phyloP scores from a whole-genome alignment of 1,140 invertebrate species.

The Drosophila melanica region DNA sequence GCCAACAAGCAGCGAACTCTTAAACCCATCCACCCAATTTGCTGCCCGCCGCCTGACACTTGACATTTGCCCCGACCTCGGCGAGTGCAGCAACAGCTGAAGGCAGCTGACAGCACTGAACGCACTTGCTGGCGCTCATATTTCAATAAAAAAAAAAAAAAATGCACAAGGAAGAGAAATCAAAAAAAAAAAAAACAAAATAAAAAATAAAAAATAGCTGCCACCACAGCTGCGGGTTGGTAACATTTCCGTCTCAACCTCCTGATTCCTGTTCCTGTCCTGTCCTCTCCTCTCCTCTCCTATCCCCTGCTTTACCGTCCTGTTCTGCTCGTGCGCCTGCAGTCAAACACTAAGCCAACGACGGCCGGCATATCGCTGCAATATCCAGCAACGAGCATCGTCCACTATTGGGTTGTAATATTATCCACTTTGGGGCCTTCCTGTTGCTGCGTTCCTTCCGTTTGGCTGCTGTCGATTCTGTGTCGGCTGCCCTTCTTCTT shows the following conservation, averaged over 20 bases:
- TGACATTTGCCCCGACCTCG: constrained; percentile 55
- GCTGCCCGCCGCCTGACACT: constrained; percentile 47
- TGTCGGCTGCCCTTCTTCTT: constrained; percentile 9
- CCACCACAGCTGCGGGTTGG: constrained; percentile 19
- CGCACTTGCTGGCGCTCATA: constrained; percentile 42
- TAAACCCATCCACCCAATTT: constrained; percentile 26
- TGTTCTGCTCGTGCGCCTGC: constrained; percentile 6
- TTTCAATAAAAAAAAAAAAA: constrained; percentile 71
- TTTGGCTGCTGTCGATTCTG: constrained; percentile 44
- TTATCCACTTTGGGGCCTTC: constrained; percentile 68
- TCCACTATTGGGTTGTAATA: constrained; percentile 52
- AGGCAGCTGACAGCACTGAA: constrained; percentile 32
- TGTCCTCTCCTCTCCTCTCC: background rate
- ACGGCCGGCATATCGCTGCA: constrained; percentile 1
- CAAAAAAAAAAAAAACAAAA: constrained; percentile 39
- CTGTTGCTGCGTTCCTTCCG: constrained; percentile 64
- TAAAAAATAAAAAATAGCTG: constrained; percentile 6
- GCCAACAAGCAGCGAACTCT: constrained; percentile 14
- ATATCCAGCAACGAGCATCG: background rate
- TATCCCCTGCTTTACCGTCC: no score
- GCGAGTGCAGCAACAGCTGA: constrained; percentile 40
- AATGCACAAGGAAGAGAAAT: constrained; percentile 23
- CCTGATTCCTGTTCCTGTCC: constrained; percentile 3
- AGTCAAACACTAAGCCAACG: constrained; percentile 50
- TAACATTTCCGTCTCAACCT: constrained; percentile 38